These are phyloP conservation scores for Chloroceryle amazona DNA, from an alignment of 2,797 vertebrate genomes.

Conservation along the genomic window DNA sequence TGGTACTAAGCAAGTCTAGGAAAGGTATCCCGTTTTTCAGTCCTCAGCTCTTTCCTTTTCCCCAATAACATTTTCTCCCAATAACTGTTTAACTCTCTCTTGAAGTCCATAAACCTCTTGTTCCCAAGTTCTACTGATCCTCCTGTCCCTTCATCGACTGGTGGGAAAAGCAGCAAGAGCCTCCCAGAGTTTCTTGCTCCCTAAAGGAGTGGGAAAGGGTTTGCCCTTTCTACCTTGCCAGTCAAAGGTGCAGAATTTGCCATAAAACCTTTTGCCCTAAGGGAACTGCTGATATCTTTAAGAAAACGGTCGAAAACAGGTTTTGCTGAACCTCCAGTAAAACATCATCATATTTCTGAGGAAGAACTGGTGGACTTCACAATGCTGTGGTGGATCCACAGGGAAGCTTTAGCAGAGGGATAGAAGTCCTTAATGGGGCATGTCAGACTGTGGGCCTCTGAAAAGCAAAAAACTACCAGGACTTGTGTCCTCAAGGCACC, in stretches of 20 bases:
- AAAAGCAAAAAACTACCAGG: not conserved
- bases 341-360: not conserved
- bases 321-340: not conserved
- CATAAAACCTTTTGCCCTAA: not conserved
- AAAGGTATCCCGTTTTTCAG: not conserved
- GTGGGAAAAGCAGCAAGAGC: not conserved
- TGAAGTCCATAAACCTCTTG: not conserved
- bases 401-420: not conserved
- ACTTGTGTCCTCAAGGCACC: not conserved
- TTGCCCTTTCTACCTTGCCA: not conserved
- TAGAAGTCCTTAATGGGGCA: not conserved
- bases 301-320: not conserved
- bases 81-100: not conserved
- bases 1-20: not conserved
- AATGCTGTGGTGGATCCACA: not conserved
- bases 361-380: not conserved
- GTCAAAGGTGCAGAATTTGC: not conserved
- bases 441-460: not conserved
- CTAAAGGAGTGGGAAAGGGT: not conserved
- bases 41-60: not conserved
- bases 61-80: not conserved
- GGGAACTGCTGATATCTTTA: not conserved
- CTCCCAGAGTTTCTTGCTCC: not conserved
- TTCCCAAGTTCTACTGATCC: not conserved
- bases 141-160: not conserved